Percentiles rank a stretch among this genome's conserved stretches.
Conservation (phyloP, 2,797 vertebrate genomes). For the Silurus lanzhouensis region DNA sequence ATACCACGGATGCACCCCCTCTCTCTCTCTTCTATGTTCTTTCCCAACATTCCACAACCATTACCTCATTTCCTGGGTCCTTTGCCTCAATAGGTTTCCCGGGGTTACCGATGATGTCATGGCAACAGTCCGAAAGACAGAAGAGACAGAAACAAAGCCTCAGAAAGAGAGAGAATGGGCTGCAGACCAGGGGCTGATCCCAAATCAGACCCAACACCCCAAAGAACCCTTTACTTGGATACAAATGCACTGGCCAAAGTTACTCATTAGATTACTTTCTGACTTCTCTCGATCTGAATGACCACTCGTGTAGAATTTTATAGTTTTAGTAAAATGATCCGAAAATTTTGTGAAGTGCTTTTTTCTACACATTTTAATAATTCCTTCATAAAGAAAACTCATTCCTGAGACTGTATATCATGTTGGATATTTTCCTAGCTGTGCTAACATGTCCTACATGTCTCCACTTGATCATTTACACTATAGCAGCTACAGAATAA, state of each 20-base stretch:
- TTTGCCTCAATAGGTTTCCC: constrained; percentile 65
- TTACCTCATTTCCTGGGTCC: constrained; percentile 75
- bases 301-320: background rate
- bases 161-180: background rate
- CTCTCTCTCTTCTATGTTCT: constrained; percentile 15
- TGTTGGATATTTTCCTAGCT: background rate
- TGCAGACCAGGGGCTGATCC: background rate
- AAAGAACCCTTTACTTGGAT: background rate
- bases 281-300: background rate
- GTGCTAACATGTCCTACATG: background rate
- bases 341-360: background rate
- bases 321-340: background rate
- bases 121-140: constrained; percentile 58
- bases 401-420: background rate
- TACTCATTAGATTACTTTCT: background rate
- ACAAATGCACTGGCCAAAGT: background rate
- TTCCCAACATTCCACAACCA: constrained; percentile 70
- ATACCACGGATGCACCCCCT: background rate
- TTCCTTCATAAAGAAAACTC: background rate
- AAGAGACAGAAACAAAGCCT: constrained; percentile 34
- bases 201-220: constrained; percentile 22
- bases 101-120: constrained; percentile 75
- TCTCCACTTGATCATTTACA: background rate
- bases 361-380: background rate
- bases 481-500: background rate